phyloP scores from a whole-genome alignment of 2,797 vertebrate species.

The Siniperca obscura region DNA sequence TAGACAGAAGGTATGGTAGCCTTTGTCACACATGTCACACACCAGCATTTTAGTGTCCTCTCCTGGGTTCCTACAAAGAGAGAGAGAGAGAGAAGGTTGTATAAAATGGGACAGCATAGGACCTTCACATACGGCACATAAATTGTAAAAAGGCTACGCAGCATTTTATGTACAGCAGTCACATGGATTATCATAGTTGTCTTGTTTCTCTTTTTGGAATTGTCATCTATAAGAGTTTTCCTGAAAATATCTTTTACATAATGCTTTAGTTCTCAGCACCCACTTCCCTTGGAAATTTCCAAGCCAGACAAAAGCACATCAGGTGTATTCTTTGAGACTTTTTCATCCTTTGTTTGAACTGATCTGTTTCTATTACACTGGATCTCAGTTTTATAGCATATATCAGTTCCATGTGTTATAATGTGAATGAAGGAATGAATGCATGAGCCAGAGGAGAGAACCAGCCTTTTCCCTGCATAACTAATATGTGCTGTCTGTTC shows the following conservation, averaged over 20 bases:
- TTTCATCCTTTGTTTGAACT: neutral
- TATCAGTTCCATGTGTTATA: neutral
- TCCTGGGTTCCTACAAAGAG: conserved; percentile 92
- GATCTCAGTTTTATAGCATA: neutral
- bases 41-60: conserved; percentile 99
- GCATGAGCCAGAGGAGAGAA: neutral
- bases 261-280: neutral
- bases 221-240: neutral
- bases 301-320: no score
- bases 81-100: neutral
- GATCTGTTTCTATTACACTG: neutral
- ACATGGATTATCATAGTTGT: neutral
- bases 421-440: neutral
- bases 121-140: neutral
- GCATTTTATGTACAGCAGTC: neutral
- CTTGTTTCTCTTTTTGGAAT: neutral
- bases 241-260: neutral
- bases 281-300: neutral
- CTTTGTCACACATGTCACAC: conserved; percentile 99
- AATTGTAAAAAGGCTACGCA: neutral
- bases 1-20: conserved; percentile 99
- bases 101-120: neutral
- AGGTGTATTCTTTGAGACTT: neutral
- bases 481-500: neutral
- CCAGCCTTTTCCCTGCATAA: neutral